Base-by-base conservation (phyloP, 2,113 vertebrate species). In the Candoia aspera region DNA sequence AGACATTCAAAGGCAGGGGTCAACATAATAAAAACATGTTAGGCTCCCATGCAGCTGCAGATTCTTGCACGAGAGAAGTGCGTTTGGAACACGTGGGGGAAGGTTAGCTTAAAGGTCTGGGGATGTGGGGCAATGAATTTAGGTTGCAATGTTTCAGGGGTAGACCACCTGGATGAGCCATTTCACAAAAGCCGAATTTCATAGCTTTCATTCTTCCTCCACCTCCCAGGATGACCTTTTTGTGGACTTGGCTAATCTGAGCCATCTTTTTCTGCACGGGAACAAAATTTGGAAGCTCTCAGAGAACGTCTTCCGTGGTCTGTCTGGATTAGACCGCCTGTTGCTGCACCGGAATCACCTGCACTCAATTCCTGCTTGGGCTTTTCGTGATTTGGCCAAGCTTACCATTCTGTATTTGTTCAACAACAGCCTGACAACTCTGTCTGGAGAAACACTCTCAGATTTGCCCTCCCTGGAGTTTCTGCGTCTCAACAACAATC, bases 371-470 rank as follows among this genome's bases (percentile, higher is more conserved):
- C 98, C 99, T 94, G 98, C 97, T 13, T 98, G 97, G 85, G 98
- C 99, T 93, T 99, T 99, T 95, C 98, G 96, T 0, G 99, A 99
- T 90, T 97, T 99, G 93, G 98, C 98, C 49, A 98, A 98, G 87
- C 98, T 99, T 94, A 99, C 99, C 95, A 99, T 99, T 94, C 99
- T 99, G 93, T 99, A 99, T 97, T 98, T 99, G 93, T 99, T 99
- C 97, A 99, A 99, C 97, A 99, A 99, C 97, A 98, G 98, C 95
- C 97, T 99, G 95, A 97, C 97, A 0, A 98, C 99, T 60, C 97
- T 99, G 94, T 98, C 98, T 0, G 99, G 98, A 23, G 98, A 99
- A 97, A 97, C 97, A 5, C 98, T 99, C 96, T 97, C 96, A 17
- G 98, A 98, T 37, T 96, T 98, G 42, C 97, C 98, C 0, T 97